Evolutionary conservation across 1,140 invertebrate genomes (phyloP).

Genomic region (Periplaneta americana): DNA sequence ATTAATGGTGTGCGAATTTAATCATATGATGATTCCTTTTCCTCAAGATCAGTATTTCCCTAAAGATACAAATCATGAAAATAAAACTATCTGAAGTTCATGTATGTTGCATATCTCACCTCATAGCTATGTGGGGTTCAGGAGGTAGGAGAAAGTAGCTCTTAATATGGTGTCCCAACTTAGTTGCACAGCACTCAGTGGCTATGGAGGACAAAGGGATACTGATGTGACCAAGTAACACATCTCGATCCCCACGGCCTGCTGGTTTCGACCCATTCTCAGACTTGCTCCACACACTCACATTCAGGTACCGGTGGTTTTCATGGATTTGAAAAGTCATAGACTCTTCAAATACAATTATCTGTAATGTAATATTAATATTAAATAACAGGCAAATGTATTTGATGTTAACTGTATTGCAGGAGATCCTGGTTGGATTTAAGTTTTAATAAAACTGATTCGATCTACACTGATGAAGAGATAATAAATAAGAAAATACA

Average conservation of each 20-base stretch:
- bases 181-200: slow-evolving; percentile 71
- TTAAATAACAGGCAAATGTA: no score
- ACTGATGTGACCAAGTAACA: slow-evolving; percentile 72
- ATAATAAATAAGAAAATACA: no score
- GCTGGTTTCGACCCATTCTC: slow-evolving; percentile 27
- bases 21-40: no score
- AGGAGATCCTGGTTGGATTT: no score
- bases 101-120: slow-evolving; percentile 50
- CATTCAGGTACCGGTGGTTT: slow-evolving; percentile 70
- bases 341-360: slow-evolving; percentile 70
- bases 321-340: slow-evolving; percentile 64
- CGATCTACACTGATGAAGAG: no score
- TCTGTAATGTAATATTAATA: slow-evolving; percentile 39
- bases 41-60: no score
- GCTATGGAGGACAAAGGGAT: slow-evolving; percentile 69
- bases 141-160: slow-evolving; percentile 65
- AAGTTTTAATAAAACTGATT: no score
- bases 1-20: no score
- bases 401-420: no score
- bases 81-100: no score
- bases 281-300: slow-evolving; percentile 71
- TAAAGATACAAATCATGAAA: no score
- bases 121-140: slow-evolving; percentile 45
- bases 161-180: slow-evolving; percentile 72
- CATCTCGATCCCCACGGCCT: slow-evolving; percentile 46